phyloP scores from a whole-genome alignment of 2,113 vertebrate genomes.

The Phyllostomus hastatus region DNA sequence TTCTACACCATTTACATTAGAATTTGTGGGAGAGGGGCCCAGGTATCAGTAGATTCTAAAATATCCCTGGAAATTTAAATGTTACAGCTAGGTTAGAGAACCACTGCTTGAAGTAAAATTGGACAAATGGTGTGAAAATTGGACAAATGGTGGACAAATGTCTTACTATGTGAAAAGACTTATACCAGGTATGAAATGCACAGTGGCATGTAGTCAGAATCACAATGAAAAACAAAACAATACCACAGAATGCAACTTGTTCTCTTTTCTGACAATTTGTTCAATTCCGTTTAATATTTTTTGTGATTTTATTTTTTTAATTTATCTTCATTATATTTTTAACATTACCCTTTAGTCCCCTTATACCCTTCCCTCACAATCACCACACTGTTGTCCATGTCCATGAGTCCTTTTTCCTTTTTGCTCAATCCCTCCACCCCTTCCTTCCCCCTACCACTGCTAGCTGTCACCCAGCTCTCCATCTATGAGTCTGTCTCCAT shows the following conservation, averaged over 20 bases:
- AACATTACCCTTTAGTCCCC: too few relatives aligned
- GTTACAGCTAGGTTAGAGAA: neutral
- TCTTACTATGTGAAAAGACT: neutral
- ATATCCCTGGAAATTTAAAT: neutral
- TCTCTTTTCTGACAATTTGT: neutral
- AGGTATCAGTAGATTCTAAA: neutral
- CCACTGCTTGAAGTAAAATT: neutral
- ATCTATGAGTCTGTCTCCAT: too few relatives aligned
- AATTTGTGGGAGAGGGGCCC: neutral
- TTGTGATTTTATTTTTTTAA: too few relatives aligned
- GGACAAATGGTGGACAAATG: neutral
- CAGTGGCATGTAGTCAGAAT: neutral
- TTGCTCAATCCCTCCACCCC: too few relatives aligned
- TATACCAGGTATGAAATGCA: neutral
- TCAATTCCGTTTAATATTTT: neutral
- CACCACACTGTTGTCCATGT: too few relatives aligned
- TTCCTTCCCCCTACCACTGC: too few relatives aligned
- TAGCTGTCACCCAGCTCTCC: too few relatives aligned
- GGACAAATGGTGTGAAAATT: neutral
- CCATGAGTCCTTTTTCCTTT: too few relatives aligned
- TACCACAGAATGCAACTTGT: neutral
- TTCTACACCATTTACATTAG: neutral
- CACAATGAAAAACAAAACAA: neutral
- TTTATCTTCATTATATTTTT: too few relatives aligned
- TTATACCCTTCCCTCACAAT: too few relatives aligned